Percentiles rank a stretch among this genome's conserved stretches.
Conservation (phyloP, 64 coral and sea anemone species). For the Platygyra sinensis region DNA sequence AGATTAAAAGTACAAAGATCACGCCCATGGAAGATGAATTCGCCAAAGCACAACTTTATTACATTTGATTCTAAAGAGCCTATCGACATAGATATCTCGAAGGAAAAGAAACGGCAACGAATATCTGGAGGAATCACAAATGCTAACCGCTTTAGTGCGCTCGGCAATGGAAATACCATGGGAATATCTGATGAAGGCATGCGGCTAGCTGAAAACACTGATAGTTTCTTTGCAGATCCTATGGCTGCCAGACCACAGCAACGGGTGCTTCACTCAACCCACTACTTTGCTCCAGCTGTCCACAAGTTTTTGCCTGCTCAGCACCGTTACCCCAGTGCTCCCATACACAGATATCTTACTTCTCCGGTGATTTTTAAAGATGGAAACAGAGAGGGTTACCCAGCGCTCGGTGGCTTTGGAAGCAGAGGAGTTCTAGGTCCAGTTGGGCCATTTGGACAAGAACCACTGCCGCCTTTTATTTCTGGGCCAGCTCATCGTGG, state of each 20-base stretch:
- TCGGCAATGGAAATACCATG: background rate
- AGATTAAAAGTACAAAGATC: background rate
- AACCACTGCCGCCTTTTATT: background rate
- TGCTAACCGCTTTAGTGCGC: background rate
- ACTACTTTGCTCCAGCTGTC: slow-evolving; percentile 13
- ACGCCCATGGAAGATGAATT: background rate
- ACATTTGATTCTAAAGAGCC: background rate
- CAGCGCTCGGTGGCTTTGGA: no score
- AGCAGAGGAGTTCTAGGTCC: background rate
- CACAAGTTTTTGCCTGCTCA: slow-evolving; percentile 33
- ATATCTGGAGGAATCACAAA: background rate
- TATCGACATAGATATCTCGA: background rate
- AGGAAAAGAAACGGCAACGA: background rate
- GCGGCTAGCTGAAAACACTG: background rate
- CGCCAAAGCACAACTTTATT: background rate
- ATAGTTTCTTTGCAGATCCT: slow-evolving; percentile 12
- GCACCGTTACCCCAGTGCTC: slow-evolving; percentile 33
- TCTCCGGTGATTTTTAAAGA: slow-evolving; percentile 48
- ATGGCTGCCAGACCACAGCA: background rate
- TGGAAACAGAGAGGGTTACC: background rate
- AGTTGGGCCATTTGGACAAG: background rate
- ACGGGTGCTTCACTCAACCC: background rate
- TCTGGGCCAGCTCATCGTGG: background rate
- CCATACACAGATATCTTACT: slow-evolving; percentile 67
- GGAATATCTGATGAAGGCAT: background rate